These are phyloP conservation scores for Junco hyemalis DNA, from an alignment of 2,113 vertebrate species.

Conservation along the genomic window DNA sequence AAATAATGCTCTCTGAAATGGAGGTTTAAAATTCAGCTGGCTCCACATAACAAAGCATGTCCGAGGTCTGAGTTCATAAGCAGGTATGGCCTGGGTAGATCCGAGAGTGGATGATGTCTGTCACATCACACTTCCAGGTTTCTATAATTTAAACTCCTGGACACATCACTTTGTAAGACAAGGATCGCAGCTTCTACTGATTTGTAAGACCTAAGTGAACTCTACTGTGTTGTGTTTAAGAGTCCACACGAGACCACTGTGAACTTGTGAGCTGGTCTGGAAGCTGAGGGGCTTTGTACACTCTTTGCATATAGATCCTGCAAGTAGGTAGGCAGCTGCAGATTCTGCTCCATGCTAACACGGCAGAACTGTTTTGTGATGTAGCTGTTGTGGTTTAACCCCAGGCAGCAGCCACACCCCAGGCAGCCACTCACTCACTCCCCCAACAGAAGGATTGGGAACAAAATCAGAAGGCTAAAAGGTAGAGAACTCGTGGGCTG, in stretches of 20 bases:
- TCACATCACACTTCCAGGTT: background rate
- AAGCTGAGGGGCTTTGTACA: background rate
- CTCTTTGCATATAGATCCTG: background rate
- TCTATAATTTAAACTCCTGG: background rate
- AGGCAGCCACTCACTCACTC: background rate
- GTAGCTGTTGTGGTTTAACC: background rate
- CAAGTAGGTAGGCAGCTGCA: background rate
- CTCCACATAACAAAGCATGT: accelerated
- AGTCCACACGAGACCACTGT: background rate
- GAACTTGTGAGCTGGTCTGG: background rate
- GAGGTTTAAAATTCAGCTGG: background rate
- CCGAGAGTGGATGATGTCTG: background rate
- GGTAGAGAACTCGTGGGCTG: background rate
- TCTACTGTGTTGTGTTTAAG: background rate
- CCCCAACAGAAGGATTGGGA: background rate
- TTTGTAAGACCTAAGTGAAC: background rate
- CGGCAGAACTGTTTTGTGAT: background rate
- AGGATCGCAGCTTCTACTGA: background rate
- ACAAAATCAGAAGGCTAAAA: background rate
- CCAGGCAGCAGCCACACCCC: background rate
- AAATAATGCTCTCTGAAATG: background rate
- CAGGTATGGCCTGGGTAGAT: background rate
- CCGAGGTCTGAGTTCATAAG: background rate
- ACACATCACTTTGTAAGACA: background rate
- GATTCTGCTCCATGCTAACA: background rate